Conservation (phyloP, 2,797 vertebrate species). For the Brachyrhaphis roseni region DNA sequence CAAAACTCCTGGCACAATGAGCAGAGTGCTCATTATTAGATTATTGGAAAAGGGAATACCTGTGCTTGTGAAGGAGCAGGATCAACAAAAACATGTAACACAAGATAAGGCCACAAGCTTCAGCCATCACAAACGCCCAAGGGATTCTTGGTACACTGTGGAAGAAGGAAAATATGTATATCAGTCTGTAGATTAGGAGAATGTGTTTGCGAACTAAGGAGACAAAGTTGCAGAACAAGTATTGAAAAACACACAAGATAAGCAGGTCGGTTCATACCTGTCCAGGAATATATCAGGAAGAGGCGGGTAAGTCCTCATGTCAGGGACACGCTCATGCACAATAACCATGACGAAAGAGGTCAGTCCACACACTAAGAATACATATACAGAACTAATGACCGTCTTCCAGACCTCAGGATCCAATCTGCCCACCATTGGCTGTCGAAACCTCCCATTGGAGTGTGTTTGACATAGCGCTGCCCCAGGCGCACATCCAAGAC, state of each 20-base stretch:
- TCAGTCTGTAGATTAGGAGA: constrained; percentile 47
- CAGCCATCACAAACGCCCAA: constrained; percentile 97
- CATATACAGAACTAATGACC: constrained; percentile 88
- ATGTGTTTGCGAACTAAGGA: constrained; percentile 30
- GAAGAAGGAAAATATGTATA: constrained; percentile 41
- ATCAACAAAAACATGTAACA: constrained; percentile 93
- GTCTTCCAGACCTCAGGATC: constrained; percentile 98
- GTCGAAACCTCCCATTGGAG: constrained; percentile 86
- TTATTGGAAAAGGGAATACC: constrained; percentile 72
- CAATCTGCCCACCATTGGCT: constrained; percentile 82
- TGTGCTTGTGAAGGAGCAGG: constrained; percentile 95
- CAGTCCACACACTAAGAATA: constrained; percentile 93
- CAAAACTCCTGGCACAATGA: background rate
- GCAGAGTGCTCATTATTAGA: background rate
- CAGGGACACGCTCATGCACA: constrained; percentile 94
- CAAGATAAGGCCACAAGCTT: constrained; percentile 93
- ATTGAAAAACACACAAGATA: constrained; percentile 1
- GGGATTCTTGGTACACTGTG: constrained; percentile 93
- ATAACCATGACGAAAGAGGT: constrained; percentile 97
- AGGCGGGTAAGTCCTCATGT: constrained; percentile 95
- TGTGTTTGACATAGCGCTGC: constrained; percentile 83
- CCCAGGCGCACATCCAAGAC: constrained; percentile 63
- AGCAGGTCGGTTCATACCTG: constrained; percentile 78
- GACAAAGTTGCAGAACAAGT: constrained; percentile 23
- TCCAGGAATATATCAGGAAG: constrained; percentile 97